These are phyloP conservation scores for Cygnus buccinator DNA, from an alignment of 2,113 vertebrate genomes.

Conservation along the genomic window DNA sequence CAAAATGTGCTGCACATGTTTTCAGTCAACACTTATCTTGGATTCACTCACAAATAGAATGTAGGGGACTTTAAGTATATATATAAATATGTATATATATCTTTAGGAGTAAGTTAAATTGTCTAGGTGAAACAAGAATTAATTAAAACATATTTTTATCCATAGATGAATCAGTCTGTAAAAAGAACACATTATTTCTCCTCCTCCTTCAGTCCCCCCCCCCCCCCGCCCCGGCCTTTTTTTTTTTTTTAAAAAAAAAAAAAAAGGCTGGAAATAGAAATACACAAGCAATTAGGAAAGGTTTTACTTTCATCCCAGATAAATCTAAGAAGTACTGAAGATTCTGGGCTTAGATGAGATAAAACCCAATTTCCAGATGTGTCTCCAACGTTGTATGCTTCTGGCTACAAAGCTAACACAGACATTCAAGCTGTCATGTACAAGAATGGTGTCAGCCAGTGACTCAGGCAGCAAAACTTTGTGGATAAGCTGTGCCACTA, in stretches of 20 bases:
- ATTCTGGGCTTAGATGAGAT: conserved; percentile 38
- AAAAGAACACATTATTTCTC: not conserved
- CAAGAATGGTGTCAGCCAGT: not conserved
- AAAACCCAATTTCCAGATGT: conserved; percentile 50
- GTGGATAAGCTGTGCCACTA: not conserved
- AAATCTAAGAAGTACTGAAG: conserved; percentile 31
- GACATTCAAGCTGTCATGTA: conserved; percentile 8
- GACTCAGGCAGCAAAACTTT: not conserved
- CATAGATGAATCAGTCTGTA: not conserved
- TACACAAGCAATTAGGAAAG: conserved; percentile 30
- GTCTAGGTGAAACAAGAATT: not conserved
- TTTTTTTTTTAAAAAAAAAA: too few species aligned
- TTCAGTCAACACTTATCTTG: not conserved
- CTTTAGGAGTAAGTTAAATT: not conserved
- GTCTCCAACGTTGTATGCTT: not conserved
- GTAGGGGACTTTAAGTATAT: not conserved
- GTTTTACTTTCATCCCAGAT: conserved; percentile 38
- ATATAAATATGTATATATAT: not conserved
- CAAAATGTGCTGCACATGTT: not conserved
- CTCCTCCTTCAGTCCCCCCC: not conserved
- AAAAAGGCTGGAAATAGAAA: not conserved
- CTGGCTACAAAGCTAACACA: conserved; percentile 37
- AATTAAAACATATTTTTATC: not conserved
- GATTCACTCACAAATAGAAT: not conserved
- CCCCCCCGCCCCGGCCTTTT: not conserved